A percentile compares a stretch with the other conserved stretches of the same genome.
These are phyloP conservation scores for Silurus aristotelis DNA, from an alignment of 2,797 vertebrate species.

Conservation along the genomic window DNA sequence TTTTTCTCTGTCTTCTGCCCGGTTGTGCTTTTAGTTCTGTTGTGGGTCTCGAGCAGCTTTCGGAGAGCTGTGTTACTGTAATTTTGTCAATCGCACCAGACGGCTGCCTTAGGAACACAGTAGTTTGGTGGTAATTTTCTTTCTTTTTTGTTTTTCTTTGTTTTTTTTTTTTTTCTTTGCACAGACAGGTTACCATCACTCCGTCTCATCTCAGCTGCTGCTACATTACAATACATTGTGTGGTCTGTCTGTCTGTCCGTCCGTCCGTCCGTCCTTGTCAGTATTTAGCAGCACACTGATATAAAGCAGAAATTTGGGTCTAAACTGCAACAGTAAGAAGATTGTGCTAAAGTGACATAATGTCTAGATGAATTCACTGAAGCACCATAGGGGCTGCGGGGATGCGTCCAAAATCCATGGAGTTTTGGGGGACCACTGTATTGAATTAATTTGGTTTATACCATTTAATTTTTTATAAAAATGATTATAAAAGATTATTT, in stretches of 20 bases:
- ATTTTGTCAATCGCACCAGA: constrained; percentile 4
- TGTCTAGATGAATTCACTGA: too few species aligned
- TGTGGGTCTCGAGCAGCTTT: background rate
- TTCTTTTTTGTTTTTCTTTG: background rate
- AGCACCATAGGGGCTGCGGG: too few species aligned
- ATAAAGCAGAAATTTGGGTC: background rate
- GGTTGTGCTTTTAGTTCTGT: constrained; percentile 15
- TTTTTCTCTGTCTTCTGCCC: constrained; percentile 42
- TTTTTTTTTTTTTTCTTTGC: background rate
- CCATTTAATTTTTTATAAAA: too few species aligned
- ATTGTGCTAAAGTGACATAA: too few species aligned
- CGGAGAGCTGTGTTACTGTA: constrained; percentile 10
- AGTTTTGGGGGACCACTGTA: too few species aligned
- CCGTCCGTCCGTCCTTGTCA: background rate
- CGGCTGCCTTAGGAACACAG: background rate
- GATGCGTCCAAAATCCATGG: too few species aligned
- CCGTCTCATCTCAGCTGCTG: background rate
- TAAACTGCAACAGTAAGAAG: background rate
- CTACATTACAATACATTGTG: too few species aligned
- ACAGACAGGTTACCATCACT: too few species aligned
- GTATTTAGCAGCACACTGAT: background rate
- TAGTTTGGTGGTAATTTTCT: background rate
- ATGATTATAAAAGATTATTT: too few species aligned
- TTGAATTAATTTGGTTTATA: too few species aligned
- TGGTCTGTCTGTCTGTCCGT: too few species aligned